Conservation (phyloP, 2,113 vertebrate species). For the Hydrolagus affinis region DNA sequence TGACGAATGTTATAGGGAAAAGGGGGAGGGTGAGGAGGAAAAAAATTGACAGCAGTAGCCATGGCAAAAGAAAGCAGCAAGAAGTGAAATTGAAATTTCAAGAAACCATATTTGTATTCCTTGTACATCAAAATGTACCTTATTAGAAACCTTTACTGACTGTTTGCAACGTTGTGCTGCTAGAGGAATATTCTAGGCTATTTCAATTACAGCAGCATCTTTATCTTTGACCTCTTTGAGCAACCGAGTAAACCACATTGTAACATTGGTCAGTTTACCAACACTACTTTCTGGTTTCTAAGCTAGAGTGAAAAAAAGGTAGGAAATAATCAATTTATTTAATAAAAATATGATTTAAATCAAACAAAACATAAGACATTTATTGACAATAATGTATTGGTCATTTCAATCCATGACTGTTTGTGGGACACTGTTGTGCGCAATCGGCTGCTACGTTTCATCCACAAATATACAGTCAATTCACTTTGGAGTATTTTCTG, state of each 20-base stretch:
- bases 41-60: conserved; percentile 13
- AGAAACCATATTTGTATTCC: conserved; percentile 12
- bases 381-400: no score
- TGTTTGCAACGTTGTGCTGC: background rate
- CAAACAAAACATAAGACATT: no score
- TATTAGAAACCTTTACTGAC: background rate
- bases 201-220: background rate
- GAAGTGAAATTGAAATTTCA: conserved; percentile 21
- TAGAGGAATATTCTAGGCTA: background rate
- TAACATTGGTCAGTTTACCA: background rate
- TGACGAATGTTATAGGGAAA: background rate
- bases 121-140: background rate
- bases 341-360: no score
- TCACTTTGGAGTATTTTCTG: no score
- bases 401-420: no score
- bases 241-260: background rate
- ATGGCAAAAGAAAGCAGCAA: conserved; percentile 23
- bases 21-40: background rate
- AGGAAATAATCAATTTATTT: background rate
- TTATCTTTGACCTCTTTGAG: no score
- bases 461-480: no score
- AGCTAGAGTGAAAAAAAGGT: background rate
- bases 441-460: no score
- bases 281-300: background rate
- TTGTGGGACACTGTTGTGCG: no score